phyloP scores from a whole-genome alignment of 2,113 vertebrate genomes.

The Jaculus jaculus region DNA sequence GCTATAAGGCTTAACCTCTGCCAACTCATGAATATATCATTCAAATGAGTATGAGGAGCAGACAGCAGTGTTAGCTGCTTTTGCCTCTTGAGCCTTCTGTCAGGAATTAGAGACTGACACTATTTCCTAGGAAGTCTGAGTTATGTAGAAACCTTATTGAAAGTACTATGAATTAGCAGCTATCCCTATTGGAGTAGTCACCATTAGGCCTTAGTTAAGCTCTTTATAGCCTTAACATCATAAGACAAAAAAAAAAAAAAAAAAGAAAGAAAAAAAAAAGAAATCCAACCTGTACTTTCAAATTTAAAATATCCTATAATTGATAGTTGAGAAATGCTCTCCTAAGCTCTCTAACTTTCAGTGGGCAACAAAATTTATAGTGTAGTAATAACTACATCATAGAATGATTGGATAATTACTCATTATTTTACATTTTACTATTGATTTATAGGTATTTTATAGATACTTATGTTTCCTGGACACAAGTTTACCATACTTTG shows the following conservation, averaged over 20 bases:
- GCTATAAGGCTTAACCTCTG: conserved; percentile 20
- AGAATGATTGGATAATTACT: not conserved
- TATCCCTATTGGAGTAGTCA: not conserved
- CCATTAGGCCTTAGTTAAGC: not conserved
- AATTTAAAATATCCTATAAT: not conserved
- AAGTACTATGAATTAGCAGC: not conserved
- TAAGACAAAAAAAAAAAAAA: not conserved
- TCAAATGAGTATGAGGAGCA: conserved; percentile 51
- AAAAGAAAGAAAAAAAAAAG: too few species aligned
- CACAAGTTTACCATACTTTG: not conserved
- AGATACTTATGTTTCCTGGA: not conserved
- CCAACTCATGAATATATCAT: conserved; percentile 61
- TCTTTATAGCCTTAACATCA: rapidly evolving
- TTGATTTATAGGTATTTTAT: not conserved
- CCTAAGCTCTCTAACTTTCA: not conserved
- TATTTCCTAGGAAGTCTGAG: conserved; percentile 15
- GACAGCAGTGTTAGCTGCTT: not conserved
- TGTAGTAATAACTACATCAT: not conserved
- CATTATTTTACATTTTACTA: not conserved
- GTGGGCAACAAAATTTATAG: not conserved
- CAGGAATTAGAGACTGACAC: conserved; percentile 28
- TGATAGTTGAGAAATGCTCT: not conserved
- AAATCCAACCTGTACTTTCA: not conserved
- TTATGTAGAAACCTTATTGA: not conserved
- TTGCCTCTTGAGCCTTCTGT: conserved; percentile 44